A percentile compares a stretch with the other conserved stretches of the same genome.
These are phyloP conservation scores for Mormyrops attenuatus DNA, from an alignment of 2,797 vertebrate species.

Conservation along the genomic window DNA sequence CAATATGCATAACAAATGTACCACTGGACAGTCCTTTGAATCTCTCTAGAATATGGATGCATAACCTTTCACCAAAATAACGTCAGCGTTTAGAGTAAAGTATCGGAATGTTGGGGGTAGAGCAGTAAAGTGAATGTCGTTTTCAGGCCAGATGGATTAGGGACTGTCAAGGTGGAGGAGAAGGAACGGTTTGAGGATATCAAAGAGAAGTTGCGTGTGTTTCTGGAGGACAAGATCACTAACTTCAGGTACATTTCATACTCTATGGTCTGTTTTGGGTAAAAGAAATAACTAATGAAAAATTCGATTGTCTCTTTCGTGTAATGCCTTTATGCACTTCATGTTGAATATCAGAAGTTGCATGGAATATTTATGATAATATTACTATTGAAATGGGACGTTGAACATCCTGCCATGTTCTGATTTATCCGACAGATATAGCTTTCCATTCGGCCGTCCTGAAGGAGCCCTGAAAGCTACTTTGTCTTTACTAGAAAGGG, in stretches of 20 bases:
- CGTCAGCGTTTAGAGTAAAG: not conserved
- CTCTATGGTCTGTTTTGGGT: not conserved
- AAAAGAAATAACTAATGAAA: not conserved
- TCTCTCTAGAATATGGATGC: not conserved
- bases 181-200: conserved; percentile 98
- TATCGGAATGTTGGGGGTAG: not conserved
- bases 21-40: not conserved
- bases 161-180: conserved; percentile 95
- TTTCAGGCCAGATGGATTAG: conserved; percentile 90
- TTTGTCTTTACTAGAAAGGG: conserved; percentile 94
- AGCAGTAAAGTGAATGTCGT: not conserved
- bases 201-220: conserved; percentile 92
- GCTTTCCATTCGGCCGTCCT: conserved; percentile 97
- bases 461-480: conserved; percentile 98
- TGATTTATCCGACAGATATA: conserved; percentile 72
- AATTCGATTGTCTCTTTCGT: not conserved
- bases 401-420: conserved; percentile 6
- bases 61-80: not conserved
- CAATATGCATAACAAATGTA: not conserved
- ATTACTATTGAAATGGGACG: not conserved
- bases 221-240: conserved; percentile 97
- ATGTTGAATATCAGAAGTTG: not conserved
- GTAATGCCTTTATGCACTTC: not conserved
- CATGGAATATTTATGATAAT: not conserved
- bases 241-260: conserved; percentile 85